phyloP scores from a whole-genome alignment of 2,888 invertebrate species.

The Drosophila acutilabella region DNA sequence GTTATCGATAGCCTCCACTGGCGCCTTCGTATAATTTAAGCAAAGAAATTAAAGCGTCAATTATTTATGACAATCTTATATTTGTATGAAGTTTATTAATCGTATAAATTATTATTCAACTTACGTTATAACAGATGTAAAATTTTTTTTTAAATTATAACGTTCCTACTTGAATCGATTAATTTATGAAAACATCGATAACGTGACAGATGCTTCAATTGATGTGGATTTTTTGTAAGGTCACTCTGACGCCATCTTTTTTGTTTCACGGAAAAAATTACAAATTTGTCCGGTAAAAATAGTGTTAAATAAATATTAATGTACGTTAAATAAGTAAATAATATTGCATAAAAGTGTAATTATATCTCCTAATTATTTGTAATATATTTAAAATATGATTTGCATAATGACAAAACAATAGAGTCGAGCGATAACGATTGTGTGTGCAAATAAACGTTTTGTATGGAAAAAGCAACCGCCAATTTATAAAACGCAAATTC shows the following conservation, averaged over 20 bases:
- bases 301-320: slow-evolving; percentile 52
- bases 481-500: slow-evolving; percentile 30
- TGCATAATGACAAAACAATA: slow-evolving; percentile 28
- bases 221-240: slow-evolving; percentile 48
- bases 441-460: slow-evolving; percentile 49
- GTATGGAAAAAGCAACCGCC: slow-evolving; percentile 46
- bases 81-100: background rate
- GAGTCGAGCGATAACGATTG: slow-evolving; percentile 44
- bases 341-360: background rate
- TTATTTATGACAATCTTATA: background rate
- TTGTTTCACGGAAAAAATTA: slow-evolving; percentile 60
- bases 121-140: background rate
- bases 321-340: slow-evolving; percentile 45
- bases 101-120: background rate
- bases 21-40: slow-evolving; percentile 5
- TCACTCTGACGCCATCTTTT: slow-evolving; percentile 65
- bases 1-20: background rate
- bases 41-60: background rate
- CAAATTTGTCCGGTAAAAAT: slow-evolving; percentile 70
- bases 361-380: background rate
- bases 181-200: slow-evolving; percentile 12
- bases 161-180: slow-evolving; percentile 7
- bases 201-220: slow-evolving; percentile 23
- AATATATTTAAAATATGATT: slow-evolving; percentile 8
- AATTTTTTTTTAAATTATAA: background rate